Evolutionary conservation across 2,888 invertebrate species (phyloP).

Genomic region (Laspeyria flexula): DNA sequence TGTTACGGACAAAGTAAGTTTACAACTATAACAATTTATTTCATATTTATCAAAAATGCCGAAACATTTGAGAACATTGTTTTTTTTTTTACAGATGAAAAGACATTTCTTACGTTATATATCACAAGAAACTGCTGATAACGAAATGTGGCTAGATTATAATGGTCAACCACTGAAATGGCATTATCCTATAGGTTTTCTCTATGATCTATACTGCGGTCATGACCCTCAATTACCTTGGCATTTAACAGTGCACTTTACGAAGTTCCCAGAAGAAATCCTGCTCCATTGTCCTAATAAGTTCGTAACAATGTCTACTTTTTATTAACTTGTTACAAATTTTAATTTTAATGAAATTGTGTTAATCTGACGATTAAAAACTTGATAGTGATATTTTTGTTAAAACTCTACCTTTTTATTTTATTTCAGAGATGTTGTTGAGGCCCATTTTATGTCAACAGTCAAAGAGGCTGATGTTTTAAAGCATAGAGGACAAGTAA

Average conservation of each 20-base stretch:
- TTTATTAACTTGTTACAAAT: too few species aligned
- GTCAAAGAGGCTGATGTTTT: slow-evolving; percentile 99
- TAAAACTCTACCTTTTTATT: not conserved
- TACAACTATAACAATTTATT: not conserved
- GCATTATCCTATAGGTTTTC: slow-evolving; percentile 95
- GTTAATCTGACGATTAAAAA: too few species aligned
- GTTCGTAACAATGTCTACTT: slow-evolving; percentile 77
- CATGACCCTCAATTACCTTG: slow-evolving; percentile 94
- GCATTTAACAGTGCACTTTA: slow-evolving; percentile 97
- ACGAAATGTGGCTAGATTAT: slow-evolving; percentile 97
- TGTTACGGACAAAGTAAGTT: slow-evolving; percentile 95
- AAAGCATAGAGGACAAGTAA: slow-evolving; percentile 96
- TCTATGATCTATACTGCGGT: slow-evolving; percentile 92
- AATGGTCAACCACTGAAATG: slow-evolving; percentile 97
- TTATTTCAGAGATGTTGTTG: slow-evolving; percentile 92
- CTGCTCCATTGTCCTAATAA: slow-evolving; percentile 95
- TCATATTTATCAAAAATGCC: too few species aligned
- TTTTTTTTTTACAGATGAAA: slow-evolving; percentile 88
- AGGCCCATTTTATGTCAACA: slow-evolving; percentile 97
- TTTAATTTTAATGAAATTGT: too few species aligned
- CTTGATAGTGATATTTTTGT: too few species aligned
- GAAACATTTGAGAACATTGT: too few species aligned
- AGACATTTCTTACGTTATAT: slow-evolving; percentile 95
- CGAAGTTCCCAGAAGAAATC: slow-evolving; percentile 96
- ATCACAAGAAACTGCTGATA: slow-evolving; percentile 92